Base-by-base conservation (phyloP, 2,113 vertebrate species). In the Neomonachus schauinslandi region DNA sequence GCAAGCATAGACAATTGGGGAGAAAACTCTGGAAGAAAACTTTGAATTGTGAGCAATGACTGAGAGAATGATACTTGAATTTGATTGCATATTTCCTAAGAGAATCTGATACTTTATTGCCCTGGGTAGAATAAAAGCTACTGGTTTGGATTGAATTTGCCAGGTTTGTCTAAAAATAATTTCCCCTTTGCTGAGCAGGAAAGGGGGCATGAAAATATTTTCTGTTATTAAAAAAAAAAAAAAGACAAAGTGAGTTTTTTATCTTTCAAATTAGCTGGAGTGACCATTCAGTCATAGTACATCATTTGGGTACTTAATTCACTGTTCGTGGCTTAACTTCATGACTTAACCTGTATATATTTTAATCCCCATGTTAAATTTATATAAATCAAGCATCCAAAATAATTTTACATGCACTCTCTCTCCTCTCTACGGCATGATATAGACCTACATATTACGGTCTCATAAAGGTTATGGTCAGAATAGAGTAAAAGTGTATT, bases 121-220 rank as follows among this genome's bases (percentile, higher is more conserved):
- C 19, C 12, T 7, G 22, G 8, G 11, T 57, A 84, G 49, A 93
- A 84, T 80, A 79, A 88, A 80, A 71, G 11, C 39, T 84, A 93
- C 13, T 88, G n/a, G 53, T 88, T 83, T 72, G 14, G 22, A 90
- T 15, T 81, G 51, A 91, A 96, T 72, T 96, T 93, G 7, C 39
- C 46, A 65, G 33, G 8, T 59, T 59, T 28, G 49, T 55, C 28
- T 92, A 87, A 71, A 95, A 93, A 84, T 91, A 86, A 65, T 88
- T 39, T 57, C 2, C 26, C 4, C 26, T 91, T 13, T 93, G 57
- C 33, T 89, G 49, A 88, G 46, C 28, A 87, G 9, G 3, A 74
- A 95, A 69, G 49, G 26, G 21, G 18, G 12, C 1, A 28, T 46
- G 33, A 49, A 80, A 65, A 89, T 42, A 51, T 7, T 61, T 33